phyloP scores from a whole-genome alignment of 2,888 invertebrate species.

The Pachycephus smyrnensis region DNA sequence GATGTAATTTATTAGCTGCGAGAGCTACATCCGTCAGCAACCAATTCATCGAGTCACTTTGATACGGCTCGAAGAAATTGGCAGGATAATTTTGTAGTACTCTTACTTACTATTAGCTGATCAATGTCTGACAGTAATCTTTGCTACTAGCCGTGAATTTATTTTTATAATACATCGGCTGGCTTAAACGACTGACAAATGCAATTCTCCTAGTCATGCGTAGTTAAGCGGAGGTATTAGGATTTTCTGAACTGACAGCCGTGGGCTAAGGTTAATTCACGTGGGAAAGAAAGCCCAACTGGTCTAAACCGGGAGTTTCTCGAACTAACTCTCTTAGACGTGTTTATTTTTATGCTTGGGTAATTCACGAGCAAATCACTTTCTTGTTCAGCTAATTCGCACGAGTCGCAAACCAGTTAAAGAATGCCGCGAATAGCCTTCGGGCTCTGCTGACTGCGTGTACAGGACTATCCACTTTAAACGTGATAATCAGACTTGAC shows the following conservation, averaged over 20 bases:
- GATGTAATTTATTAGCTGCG: neutral
- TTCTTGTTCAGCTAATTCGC: neutral
- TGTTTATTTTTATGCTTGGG: neutral
- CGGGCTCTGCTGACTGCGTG: too few species aligned
- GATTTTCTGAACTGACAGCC: neutral
- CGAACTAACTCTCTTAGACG: too few species aligned
- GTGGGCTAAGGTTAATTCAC: neutral
- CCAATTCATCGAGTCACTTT: neutral
- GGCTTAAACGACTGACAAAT: neutral
- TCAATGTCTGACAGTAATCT: neutral
- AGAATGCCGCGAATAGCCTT: too few species aligned
- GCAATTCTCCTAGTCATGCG: neutral
- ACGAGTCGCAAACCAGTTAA: neutral
- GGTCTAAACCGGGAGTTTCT: too few species aligned
- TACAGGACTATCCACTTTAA: too few species aligned
- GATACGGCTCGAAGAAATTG: too few species aligned
- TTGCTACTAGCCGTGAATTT: neutral
- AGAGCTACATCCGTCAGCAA: neutral
- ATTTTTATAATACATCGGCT: neutral
- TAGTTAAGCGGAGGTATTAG: neutral
- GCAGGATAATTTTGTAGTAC: too few species aligned
- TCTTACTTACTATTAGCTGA: too few species aligned
- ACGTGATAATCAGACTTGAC: too few species aligned
- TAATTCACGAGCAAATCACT: neutral
- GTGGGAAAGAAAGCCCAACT: neutral